These are phyloP conservation scores for Drosophila sordidula DNA, from an alignment of 2,888 invertebrate species.

Conservation along the genomic window DNA sequence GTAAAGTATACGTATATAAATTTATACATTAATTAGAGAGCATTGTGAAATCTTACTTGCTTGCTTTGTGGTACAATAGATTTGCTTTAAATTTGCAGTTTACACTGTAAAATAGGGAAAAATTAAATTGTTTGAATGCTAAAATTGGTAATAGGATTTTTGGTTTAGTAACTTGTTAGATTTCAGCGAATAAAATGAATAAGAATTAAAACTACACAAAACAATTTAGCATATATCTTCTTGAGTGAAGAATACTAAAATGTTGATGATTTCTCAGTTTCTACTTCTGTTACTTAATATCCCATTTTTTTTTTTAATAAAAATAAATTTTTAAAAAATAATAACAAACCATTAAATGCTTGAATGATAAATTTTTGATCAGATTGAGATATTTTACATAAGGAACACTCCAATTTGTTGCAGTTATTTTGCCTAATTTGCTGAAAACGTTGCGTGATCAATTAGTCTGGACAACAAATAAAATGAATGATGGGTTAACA, in stretches of 20 bases:
- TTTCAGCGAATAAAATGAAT: conserved; percentile 21
- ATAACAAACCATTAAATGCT: conserved; percentile 19
- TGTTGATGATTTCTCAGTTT: neutral
- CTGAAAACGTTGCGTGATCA: neutral
- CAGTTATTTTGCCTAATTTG: conserved; percentile 7
- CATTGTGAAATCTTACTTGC: conserved; percentile 56
- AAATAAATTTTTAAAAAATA: neutral
- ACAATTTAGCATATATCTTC: neutral
- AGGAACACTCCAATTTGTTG: conserved; percentile 1
- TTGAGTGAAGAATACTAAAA: neutral
- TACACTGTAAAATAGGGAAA: conserved; percentile 70
- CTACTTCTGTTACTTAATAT: neutral
- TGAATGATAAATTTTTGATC: neutral
- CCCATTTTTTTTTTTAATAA: neutral
- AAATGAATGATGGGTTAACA: conserved; percentile 14
- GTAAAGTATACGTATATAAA: conserved; percentile 1
- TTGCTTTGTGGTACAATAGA: conserved; percentile 35
- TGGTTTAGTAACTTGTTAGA: conserved; percentile 63
- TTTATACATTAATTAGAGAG: neutral
- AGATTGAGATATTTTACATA: neutral
- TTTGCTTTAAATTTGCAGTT: conserved; percentile 45
- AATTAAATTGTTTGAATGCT: conserved; percentile 46
- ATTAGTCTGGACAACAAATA: conserved; percentile 25
- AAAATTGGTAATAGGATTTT: conserved; percentile 8
- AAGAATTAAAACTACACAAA: neutral